A percentile compares a stretch with the other conserved stretches of the same genome.
These are phyloP conservation scores for Drosophila picticornis DNA, from an alignment of 2,888 invertebrate species.

Conservation along the genomic window DNA sequence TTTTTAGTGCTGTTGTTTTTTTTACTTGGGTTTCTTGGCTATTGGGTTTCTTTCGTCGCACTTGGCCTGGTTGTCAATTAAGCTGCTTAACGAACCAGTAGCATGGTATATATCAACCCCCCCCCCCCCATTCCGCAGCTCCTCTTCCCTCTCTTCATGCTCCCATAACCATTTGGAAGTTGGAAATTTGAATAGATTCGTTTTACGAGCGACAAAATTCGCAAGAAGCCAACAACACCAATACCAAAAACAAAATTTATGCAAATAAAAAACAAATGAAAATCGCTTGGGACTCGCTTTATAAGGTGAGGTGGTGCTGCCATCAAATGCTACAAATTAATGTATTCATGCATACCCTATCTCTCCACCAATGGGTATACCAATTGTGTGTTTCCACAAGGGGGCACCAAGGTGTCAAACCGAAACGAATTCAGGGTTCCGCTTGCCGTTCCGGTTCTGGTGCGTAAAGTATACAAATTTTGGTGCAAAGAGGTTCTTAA, in stretches of 20 bases:
- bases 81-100: conserved; percentile 65
- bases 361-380: background rate
- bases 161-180: conserved; percentile 26
- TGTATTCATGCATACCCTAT: conserved; percentile 56
- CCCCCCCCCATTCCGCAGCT: background rate
- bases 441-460: background rate
- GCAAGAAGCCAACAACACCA: conserved; percentile 22
- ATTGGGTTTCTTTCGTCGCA: conserved; percentile 25
- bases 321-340: conserved; percentile 56
- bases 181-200: conserved; percentile 47
- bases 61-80: conserved; percentile 61
- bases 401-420: background rate
- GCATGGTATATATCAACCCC: background rate
- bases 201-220: conserved; percentile 56
- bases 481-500: no score
- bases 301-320: conserved; percentile 31
- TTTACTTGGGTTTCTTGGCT: conserved; percentile 19
- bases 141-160: conserved; percentile 4
- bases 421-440: background rate
- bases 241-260: conserved; percentile 3
- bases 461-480: background rate
- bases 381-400: background rate
- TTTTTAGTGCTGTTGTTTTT: conserved; percentile 13
- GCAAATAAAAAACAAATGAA: conserved; percentile 3
- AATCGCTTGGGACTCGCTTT: conserved; percentile 26